A percentile compares a stretch with the other conserved stretches of the same genome.
phyloP scores from a whole-genome alignment of 2,888 invertebrate species.

The Xestobium rufovillosum region DNA sequence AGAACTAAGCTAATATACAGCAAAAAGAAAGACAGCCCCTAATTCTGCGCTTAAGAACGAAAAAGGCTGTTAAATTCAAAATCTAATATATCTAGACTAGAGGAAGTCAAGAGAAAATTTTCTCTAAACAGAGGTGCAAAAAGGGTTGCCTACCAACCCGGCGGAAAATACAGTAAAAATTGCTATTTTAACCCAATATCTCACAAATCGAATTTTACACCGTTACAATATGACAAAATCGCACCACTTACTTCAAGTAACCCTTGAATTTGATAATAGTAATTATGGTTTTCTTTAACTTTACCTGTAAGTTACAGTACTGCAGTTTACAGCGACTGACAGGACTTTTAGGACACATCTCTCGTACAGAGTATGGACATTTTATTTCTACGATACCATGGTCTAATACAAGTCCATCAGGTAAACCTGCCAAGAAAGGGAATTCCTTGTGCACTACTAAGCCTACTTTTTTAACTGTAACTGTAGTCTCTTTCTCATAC shows the following conservation, averaged over 20 bases:
- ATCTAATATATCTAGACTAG: too few relatives aligned
- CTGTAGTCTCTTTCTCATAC: background rate
- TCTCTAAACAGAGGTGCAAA: too few relatives aligned
- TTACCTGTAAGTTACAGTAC: conserved; percentile 4
- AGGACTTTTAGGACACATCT: background rate
- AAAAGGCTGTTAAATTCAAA: too few relatives aligned
- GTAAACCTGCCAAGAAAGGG: conserved; percentile 4
- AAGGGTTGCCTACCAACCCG: too few relatives aligned
- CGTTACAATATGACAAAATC: conserved; percentile 8
- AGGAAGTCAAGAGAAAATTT: too few relatives aligned
- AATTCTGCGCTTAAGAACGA: too few relatives aligned
- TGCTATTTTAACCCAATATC: too few relatives aligned
- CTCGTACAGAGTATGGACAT: conserved; percentile 6
- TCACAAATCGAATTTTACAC: too few relatives aligned
- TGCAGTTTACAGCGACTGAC: background rate
- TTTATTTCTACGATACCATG: conserved; percentile 9
- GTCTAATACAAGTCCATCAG: conserved; percentile 1
- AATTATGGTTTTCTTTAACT: background rate
- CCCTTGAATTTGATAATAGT: conserved; percentile 8
- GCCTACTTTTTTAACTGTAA: background rate
- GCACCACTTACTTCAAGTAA: conserved; percentile 6
- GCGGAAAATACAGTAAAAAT: too few relatives aligned
- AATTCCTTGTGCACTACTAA: conserved; percentile 3
- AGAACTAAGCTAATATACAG: too few relatives aligned
- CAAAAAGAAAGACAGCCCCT: too few relatives aligned